Percentiles rank a stretch among this genome's conserved stretches.
These are phyloP conservation scores for Bostrychus sinensis DNA, from an alignment of 2,113 vertebrate genomes.

Conservation along the genomic window DNA sequence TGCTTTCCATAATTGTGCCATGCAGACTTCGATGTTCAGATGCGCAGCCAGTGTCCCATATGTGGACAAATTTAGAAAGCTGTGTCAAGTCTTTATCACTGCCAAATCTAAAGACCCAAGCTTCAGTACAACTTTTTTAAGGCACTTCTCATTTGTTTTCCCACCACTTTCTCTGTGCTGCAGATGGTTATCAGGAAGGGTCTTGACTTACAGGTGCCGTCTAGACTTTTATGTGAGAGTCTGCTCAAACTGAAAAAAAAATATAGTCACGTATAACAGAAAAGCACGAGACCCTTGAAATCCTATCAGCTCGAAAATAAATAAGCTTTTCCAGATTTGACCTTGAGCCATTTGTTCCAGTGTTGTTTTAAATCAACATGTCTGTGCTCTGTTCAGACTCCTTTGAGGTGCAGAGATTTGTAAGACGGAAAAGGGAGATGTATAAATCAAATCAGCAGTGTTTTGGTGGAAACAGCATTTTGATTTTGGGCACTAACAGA, in stretches of 20 bases:
- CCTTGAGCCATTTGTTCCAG: conserved; percentile 14
- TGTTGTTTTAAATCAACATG: conserved; percentile 8
- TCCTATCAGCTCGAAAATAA: conserved; percentile 9
- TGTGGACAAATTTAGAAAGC: not conserved
- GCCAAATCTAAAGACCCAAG: not conserved
- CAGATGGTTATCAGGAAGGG: conserved; percentile 6
- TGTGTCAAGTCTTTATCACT: conserved; percentile 2
- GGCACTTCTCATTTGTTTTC: not conserved
- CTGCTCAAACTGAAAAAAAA: conserved; percentile 21
- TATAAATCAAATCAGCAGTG: conserved; percentile 8
- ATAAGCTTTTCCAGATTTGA: conserved; percentile 17
- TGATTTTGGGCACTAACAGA: conserved; percentile 8
- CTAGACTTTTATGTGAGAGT: conserved; percentile 15
- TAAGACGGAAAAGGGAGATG: not conserved
- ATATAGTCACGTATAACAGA: conserved; percentile 1
- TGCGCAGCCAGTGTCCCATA: too few relatives aligned
- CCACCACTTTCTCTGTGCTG: conserved; percentile 6
- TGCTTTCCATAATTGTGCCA: too few relatives aligned
- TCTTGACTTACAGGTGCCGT: conserved; percentile 11
- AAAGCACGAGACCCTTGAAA: conserved; percentile 18
- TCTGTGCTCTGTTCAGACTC: not conserved
- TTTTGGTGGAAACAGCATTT: conserved; percentile 7
- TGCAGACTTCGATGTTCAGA: too few relatives aligned
- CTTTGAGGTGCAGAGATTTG: not conserved
- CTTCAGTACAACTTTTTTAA: not conserved